These are phyloP conservation scores for Serilophus lunatus DNA, from an alignment of 2,113 vertebrate genomes.

Conservation along the genomic window DNA sequence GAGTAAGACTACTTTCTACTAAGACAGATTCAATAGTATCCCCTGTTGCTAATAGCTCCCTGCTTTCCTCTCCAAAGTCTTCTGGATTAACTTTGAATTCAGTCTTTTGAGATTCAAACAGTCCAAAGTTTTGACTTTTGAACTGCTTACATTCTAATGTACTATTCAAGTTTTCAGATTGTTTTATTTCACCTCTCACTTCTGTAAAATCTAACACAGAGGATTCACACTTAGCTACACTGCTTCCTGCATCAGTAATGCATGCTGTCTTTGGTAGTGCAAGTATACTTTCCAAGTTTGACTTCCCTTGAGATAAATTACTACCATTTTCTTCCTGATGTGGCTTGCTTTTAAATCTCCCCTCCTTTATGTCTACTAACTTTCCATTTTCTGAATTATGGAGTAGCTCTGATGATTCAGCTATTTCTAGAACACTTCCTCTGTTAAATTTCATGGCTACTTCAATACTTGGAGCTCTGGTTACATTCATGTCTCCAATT, in stretches of 20 bases:
- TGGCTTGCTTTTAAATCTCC: background rate
- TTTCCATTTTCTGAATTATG: background rate
- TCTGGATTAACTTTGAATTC: background rate
- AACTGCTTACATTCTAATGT: background rate
- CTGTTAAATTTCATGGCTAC: background rate
- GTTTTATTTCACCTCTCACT: background rate
- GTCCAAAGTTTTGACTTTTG: background rate
- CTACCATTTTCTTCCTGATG: background rate
- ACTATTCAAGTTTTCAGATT: background rate
- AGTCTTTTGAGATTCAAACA: background rate
- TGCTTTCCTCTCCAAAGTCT: background rate
- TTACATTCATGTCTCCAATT: background rate
- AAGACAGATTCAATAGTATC: background rate
- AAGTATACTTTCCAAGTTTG: background rate
- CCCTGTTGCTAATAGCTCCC: background rate
- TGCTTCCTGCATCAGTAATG: background rate
- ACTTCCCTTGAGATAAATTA: background rate
- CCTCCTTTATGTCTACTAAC: background rate
- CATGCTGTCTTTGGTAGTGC: fast-evolving
- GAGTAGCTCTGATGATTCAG: background rate
- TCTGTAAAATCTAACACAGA: background rate
- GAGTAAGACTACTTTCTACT: background rate
- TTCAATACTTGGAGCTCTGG: background rate
- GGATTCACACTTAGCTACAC: slow-evolving; percentile 2
- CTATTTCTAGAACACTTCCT: background rate